Evolutionary conservation across 2,888 invertebrate species (phyloP), one percentile per base, ranked within the genome.

Genomic region (Chirona hameri): DNA sequence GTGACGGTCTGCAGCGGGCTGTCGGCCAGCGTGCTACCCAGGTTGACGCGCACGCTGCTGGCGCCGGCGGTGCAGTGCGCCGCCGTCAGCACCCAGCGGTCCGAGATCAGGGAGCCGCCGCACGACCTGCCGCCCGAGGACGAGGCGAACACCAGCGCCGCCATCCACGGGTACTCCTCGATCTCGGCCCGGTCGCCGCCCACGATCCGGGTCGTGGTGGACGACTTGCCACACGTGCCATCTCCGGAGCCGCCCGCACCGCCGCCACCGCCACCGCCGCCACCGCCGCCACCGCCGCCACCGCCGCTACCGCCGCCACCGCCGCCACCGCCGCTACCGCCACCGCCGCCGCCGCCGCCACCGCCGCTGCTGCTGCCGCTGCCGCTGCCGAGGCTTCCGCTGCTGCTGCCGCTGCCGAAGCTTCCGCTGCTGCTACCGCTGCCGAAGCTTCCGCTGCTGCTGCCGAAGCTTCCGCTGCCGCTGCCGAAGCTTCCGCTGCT

Each of bases 81-180:
- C n/a, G n/a, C n/a, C n/a, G n/a, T n/a, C n/a, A n/a, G n/a, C n/a
- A n/a, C n/a, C n/a, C n/a, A n/a, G n/a, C n/a, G n/a, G n/a, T n/a
- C n/a, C n/a, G n/a, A n/a, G n/a, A n/a, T n/a, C n/a, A n/a, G n/a
- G n/a, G n/a, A n/a, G n/a, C n/a, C n/a, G n/a, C n/a, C n/a, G n/a
- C n/a, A n/a, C n/a, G n/a, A n/a, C n/a, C 29, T 31, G 72, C 72
- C 72, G 72, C 72, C 72, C 15, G 29, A 72, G 72, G 31, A 72
- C 72, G 29, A 72, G 72, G 29, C 29, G 18, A 72, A 5, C 15
- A 15, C 29, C 12, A 72, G 31, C 29, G 72, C 72, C 29, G 72
- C 72, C 72, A 72, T 72, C 72, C 72, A 72, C 72, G n/a, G n/a
- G n/a, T n/a, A n/a, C n/a, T n/a, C n/a, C n/a, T n/a, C n/a, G n/a